Evolutionary conservation across 2,888 invertebrate genomes (phyloP), one percentile per base, ranked within the genome.

Genomic region (Bombylius major): DNA sequence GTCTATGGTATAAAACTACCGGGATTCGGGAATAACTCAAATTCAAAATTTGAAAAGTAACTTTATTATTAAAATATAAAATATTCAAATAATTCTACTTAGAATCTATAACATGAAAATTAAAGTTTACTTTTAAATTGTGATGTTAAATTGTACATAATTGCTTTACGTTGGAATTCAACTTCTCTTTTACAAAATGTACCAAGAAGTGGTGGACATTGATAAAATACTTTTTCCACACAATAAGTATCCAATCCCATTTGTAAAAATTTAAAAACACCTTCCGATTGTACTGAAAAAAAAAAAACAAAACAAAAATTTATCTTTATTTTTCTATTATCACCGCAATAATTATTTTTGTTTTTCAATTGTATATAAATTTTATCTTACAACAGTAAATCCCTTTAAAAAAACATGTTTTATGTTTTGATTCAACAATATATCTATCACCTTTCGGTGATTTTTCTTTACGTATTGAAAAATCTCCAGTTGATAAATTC

Each of bases 161-260:
- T 72, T 12, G 70, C 67, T 50, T 69, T 67, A 0, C 74, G 66
- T 59, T 75, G 75, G 60, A 63, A 72, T 59, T 73, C 70, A 42
- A 75, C 79, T 71, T 85, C 84, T 42, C 76, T 75, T 48, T 73
- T 69, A 62, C 86, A 86, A 56, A 81, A 75, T 1, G 63, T 60
- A 5, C 77, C 76, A 49, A 85, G 67, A 5, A 80, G 65, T 11
- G 78, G 73, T 4, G 85, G 84, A 62, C 86, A 86, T 66, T 85
- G 79, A 66, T 82, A 85, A 6, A 32, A 39, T 9, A 72, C 64
- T 51, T 62, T 67, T 69, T 86, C 86, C 32, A 71, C 70, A 62
- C 81, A 81, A 51, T 75, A 70, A 0, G 82, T 79, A 59, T 77
- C 75, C 6, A 61, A 58, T 39, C 76, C 75, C 1, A 73, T 67